Evolutionary conservation across 2,113 vertebrate genomes (phyloP).

Genomic region (Uropsilus gracilis): DNA sequence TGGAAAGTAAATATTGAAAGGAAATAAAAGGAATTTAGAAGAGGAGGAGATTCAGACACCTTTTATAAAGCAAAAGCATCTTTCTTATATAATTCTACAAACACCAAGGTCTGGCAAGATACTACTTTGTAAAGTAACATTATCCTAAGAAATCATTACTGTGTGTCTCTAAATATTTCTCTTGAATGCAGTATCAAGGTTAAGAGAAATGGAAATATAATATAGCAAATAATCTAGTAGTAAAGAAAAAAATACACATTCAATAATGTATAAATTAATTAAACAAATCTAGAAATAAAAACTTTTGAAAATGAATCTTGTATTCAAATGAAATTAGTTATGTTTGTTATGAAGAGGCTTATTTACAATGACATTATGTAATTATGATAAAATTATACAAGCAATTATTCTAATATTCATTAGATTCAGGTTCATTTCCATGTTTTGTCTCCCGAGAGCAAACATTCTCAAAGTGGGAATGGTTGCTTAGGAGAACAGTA

Average conservation of each 20-base stretch:
- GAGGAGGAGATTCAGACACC: background rate
- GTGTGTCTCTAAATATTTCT: background rate
- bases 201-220: background rate
- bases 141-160: conserved; percentile 7
- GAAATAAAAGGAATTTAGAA: conserved; percentile 34
- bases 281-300: conserved; percentile 28
- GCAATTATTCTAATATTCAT: conserved; percentile 48
- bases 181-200: background rate
- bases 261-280: background rate
- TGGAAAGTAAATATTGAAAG: conserved; percentile 35
- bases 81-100: background rate
- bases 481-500: background rate
- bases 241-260: background rate
- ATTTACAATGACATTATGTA: conserved; percentile 62
- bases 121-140: conserved; percentile 10
- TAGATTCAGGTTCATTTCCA: conserved; percentile 55
- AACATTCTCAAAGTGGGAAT: conserved; percentile 47
- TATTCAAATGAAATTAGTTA: conserved; percentile 53
- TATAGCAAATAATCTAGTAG: background rate
- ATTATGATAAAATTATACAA: conserved; percentile 59
- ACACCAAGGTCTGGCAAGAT: background rate
- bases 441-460: conserved; percentile 49
- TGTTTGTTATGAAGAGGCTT: conserved; percentile 39
- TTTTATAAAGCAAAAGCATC: background rate
- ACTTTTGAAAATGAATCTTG: conserved; percentile 2